Base-by-base conservation (phyloP, 2,888 invertebrate genomes). In the Hirtodrosophila cameraria region DNA sequence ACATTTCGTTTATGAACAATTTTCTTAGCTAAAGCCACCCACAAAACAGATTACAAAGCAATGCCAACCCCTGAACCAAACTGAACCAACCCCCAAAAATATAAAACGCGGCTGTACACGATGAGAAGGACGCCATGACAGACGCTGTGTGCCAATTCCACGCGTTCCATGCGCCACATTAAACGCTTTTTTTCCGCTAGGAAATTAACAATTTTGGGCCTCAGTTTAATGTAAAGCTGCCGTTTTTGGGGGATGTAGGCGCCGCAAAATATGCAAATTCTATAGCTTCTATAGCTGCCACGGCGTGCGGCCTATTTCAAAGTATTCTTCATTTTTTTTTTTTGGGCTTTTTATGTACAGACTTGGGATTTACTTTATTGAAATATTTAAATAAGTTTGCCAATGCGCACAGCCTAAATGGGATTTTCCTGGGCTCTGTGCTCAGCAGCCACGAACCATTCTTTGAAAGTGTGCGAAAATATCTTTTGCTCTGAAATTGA, bases 301-400 rank as follows among this genome's bases (percentile, higher is more conserved):
- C 31, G 9, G 15, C n/a, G n/a, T 41, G 8, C 45, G 57, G 69
- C 69, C 69, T 64, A 69, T 73, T 62, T 69, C 46, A 62, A 62
- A 73, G 60, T 61, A 58, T 49, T 18, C 39, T 35, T 23, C 23
- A 9, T n/a, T 25, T 38, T 38, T 12, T 27, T 6, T 28, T 35
- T 3, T 52, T 43, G 39, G 12, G 18, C 20, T 50, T 69, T 71
- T 65, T 77, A 78, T 77, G 57, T 71, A 71, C 71, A 60, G 66
- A 62, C 79, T 63, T 74, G 76, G 77, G 87, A 88, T 88, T 88
- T 86, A 79, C 78, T 88, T 88, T 88, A 88, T 88, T 88, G 88
- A 87, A 88, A 88, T 88, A 88, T 88, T 88, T 84, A 88, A 88
- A 88, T 88, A 84, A 88, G 88, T 85, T 88, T 85, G 84, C 74